These are phyloP conservation scores for Adelphocoris suturalis DNA, from an alignment of 2,888 invertebrate genomes.

Conservation along the genomic window DNA sequence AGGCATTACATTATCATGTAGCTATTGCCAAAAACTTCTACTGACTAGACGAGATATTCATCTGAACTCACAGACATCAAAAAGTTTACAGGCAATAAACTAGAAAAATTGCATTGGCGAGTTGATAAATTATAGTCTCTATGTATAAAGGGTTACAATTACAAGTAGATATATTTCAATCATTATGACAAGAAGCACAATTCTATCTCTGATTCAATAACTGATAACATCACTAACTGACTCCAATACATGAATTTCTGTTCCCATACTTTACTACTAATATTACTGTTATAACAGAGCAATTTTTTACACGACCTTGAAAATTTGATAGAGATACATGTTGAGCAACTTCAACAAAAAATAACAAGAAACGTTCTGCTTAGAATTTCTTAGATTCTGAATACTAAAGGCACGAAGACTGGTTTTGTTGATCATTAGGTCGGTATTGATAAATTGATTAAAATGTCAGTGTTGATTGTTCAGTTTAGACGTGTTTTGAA, in stretches of 20 bases:
- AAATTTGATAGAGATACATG: not conserved
- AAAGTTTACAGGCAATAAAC: not conserved
- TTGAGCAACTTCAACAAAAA: constrained; percentile 5
- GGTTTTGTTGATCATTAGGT: not conserved
- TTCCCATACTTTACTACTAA: constrained; percentile 4
- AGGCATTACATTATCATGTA: constrained; percentile 34
- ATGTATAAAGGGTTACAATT: not conserved
- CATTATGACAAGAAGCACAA: not conserved
- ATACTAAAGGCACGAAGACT: constrained; percentile 12
- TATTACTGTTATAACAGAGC: not conserved
- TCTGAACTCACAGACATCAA: not conserved
- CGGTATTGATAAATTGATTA: not conserved
- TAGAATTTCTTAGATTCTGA: not conserved
- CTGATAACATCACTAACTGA: too few species aligned
- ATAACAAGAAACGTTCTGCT: not conserved
- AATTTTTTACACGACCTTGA: not conserved
- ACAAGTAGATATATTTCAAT: not conserved
- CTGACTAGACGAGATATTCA: constrained; percentile 28
- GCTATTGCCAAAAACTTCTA: constrained; percentile 33
- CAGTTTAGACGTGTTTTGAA: not conserved
- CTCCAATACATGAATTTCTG: not conserved
- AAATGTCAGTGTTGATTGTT: not conserved
- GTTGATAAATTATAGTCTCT: not conserved
- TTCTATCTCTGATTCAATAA: too few species aligned
- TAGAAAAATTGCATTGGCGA: not conserved